Percentiles rank a stretch among this genome's conserved stretches.
Conservation (phyloP, 1,140 invertebrate genomes). For the Cyrtorhinus lividipennis region DNA sequence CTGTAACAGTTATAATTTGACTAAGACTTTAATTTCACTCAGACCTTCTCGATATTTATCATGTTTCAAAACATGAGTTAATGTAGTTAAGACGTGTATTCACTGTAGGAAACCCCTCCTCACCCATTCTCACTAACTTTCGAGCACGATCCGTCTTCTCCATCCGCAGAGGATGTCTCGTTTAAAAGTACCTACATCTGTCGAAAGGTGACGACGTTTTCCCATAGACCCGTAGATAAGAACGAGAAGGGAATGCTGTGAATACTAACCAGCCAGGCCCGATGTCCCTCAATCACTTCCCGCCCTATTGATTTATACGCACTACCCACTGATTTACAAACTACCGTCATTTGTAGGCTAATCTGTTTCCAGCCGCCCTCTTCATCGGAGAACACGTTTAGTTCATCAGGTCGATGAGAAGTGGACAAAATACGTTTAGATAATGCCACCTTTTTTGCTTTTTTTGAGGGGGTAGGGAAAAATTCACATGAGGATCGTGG, state of each 20-base stretch:
- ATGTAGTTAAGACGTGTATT: too few species aligned
- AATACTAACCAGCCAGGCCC: constrained; percentile 5
- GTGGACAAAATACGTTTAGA: constrained; percentile 6
- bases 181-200: not conserved
- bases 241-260: not conserved
- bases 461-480: not conserved
- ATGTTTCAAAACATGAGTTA: too few species aligned
- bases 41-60: too few species aligned
- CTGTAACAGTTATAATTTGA: too few species aligned
- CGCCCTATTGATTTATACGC: constrained; percentile 1
- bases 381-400: constrained; percentile 1
- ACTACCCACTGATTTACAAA: constrained; percentile 9
- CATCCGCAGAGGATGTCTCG: not conserved
- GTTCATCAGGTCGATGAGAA: constrained; percentile 2
- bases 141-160: not conserved
- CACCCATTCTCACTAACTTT: too few species aligned
- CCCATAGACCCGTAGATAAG: not conserved
- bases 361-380: not conserved
- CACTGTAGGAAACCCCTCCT: too few species aligned
- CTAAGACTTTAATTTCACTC: too few species aligned
- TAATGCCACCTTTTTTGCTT: not conserved
- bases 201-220: not conserved
- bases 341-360: constrained; percentile 8
- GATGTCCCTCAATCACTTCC: not conserved
- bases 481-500: not conserved